A percentile compares a stretch with the other conserved stretches of the same genome.
Conservation (phyloP, 2,797 vertebrate species). For the Arctocebus calabarensis region DNA sequence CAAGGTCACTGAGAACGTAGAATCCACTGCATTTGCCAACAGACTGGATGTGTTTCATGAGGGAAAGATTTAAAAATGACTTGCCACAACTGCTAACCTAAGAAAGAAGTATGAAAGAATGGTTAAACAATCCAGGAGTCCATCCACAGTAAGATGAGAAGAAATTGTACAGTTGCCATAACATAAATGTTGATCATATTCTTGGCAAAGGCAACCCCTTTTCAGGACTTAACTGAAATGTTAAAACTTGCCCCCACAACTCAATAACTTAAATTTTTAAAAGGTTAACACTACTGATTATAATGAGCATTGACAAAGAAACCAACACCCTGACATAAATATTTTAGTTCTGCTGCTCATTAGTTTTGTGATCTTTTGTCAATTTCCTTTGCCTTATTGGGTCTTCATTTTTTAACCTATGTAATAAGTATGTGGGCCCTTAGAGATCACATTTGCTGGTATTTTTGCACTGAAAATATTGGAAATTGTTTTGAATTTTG, state of each 20-base stretch:
- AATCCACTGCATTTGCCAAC: background rate
- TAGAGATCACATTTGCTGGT: background rate
- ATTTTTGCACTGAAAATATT: background rate
- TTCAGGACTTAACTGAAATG: background rate
- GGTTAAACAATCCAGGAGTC: background rate
- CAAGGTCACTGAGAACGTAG: background rate
- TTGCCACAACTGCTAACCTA: background rate
- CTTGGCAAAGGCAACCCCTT: background rate
- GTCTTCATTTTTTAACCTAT: background rate
- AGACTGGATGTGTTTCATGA: background rate
- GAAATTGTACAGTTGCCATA: background rate
- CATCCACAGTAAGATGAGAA: background rate
- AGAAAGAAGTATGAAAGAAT: background rate
- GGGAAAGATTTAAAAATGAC: background rate
- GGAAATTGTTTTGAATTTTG: background rate
- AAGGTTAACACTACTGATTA: background rate
- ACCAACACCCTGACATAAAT: background rate
- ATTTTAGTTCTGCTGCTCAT: background rate
- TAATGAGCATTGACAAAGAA: background rate
- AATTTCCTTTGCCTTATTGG: background rate
- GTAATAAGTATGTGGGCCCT: background rate
- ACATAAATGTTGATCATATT: background rate
- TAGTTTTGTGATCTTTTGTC: background rate
- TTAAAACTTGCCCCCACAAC: background rate
- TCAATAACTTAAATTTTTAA: background rate